Percentiles rank a stretch among this genome's conserved stretches.
phyloP scores from a whole-genome alignment of 2,888 invertebrate genomes.

The Lepas anatifera region DNA sequence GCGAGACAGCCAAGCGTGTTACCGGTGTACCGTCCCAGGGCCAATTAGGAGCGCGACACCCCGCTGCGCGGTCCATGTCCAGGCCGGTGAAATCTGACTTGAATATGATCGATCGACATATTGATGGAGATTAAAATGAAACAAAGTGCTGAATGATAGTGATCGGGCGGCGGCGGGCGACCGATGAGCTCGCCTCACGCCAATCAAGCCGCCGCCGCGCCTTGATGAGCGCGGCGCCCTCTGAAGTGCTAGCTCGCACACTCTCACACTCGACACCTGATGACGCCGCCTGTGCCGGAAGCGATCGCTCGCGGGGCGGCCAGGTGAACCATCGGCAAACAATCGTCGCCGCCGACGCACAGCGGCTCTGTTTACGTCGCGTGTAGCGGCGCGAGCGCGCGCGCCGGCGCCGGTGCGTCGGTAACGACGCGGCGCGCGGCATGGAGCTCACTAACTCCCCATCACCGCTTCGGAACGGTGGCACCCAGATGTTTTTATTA shows the following conservation, averaged over 20 bases:
- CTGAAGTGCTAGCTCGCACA: too few relatives aligned
- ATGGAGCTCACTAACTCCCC: not conserved
- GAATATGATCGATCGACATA: not conserved
- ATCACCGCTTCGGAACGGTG: not conserved
- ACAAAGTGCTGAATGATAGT: conserved; percentile 6
- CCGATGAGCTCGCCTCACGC: not conserved
- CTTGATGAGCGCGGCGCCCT: too few relatives aligned
- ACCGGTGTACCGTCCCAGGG: not conserved
- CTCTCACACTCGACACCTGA: too few relatives aligned
- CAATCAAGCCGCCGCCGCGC: too few relatives aligned
- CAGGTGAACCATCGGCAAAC: too few relatives aligned
- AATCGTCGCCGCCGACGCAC: too few relatives aligned
- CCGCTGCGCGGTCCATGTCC: not conserved
- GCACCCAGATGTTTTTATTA: conserved; percentile 2
- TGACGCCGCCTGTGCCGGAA: too few relatives aligned
- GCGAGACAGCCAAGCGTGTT: not conserved
- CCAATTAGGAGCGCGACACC: not conserved
- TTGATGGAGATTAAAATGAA: conserved; percentile 9
- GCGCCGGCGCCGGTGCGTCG: not conserved
- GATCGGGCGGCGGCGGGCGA: not conserved
- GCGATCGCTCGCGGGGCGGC: too few relatives aligned
- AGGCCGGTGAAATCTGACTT: not conserved
- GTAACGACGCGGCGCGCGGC: not conserved
- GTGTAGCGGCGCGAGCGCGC: too few relatives aligned
- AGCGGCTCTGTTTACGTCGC: too few relatives aligned